A percentile compares a stretch with the other conserved stretches of the same genome.
Conservation (phyloP, 2,888 invertebrate species). For the Sceliomorpha sp. region DNA sequence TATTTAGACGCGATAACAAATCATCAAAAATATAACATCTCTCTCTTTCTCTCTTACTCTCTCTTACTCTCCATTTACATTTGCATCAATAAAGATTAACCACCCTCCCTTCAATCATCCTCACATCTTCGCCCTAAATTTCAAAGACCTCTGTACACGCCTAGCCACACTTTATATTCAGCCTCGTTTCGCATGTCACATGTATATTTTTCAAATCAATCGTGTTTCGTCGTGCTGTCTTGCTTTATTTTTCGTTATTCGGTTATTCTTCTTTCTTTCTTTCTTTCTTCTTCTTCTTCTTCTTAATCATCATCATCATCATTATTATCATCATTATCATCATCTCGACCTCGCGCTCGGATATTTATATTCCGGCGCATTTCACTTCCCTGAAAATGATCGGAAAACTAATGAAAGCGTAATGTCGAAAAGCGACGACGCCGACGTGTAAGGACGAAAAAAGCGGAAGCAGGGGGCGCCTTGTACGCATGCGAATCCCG, state of each 20-base stretch:
- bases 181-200: constrained; percentile 56
- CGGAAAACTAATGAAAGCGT: background rate
- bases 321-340: too few species aligned
- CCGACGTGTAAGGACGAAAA: constrained; percentile 16
- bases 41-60: constrained; percentile 67
- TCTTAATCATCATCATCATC: too few species aligned
- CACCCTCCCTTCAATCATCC: constrained; percentile 51
- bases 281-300: too few species aligned
- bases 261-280: constrained; percentile 48
- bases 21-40: constrained; percentile 80
- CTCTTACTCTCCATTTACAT: constrained; percentile 72
- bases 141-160: constrained; percentile 57
- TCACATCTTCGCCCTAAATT: constrained; percentile 51
- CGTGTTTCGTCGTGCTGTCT: constrained; percentile 34
- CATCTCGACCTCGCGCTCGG: too few species aligned
- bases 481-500: constrained; percentile 29
- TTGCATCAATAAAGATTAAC: constrained; percentile 71
- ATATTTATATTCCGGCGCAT: too few species aligned
- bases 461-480: constrained; percentile 8
- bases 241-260: constrained; percentile 25
- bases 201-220: constrained; percentile 54
- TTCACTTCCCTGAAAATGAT: background rate
- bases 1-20: constrained; percentile 79
- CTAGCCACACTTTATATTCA: constrained; percentile 48
- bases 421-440: background rate